Percentiles rank a stretch among this genome's conserved stretches.
Evolutionary conservation across 2,888 invertebrate species (phyloP).

Genomic region (Leptopilina drosophilae): DNA sequence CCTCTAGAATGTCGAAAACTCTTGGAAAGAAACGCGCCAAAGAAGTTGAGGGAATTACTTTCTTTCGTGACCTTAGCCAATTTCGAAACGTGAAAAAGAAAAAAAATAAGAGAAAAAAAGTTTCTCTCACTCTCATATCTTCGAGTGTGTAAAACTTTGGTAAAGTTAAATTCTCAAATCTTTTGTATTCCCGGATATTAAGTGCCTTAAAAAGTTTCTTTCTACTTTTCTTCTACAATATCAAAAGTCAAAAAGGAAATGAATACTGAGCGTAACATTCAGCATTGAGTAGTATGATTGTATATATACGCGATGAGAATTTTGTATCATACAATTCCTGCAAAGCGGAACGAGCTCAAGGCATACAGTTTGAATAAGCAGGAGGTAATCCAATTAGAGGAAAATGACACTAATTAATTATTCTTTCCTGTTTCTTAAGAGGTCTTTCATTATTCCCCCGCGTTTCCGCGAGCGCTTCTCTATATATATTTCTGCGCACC

Average conservation of each 20-base stretch:
- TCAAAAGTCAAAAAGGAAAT: too few species aligned
- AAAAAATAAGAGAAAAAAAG: too few species aligned
- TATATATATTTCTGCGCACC: not conserved
- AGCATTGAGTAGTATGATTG: too few species aligned
- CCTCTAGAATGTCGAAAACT: slow-evolving; percentile 27
- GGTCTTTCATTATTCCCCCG: not conserved
- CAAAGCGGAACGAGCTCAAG: not conserved
- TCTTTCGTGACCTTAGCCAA: slow-evolving; percentile 47
- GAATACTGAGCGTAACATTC: too few species aligned
- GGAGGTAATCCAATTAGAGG: slow-evolving; percentile 26
- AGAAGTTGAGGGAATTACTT: slow-evolving; percentile 43
- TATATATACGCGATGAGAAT: not conserved
- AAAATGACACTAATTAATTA: slow-evolving; percentile 35
- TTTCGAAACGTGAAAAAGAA: not conserved
- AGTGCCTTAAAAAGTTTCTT: too few species aligned
- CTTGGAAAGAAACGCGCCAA: slow-evolving; percentile 8
- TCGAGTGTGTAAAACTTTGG: not conserved
- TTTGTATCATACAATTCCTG: slow-evolving; percentile 1
- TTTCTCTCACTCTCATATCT: slow-evolving; percentile 14
- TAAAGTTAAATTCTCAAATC: too few species aligned
- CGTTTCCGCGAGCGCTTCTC: not conserved
- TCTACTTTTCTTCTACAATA: too few species aligned
- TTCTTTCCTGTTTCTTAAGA: slow-evolving; percentile 21
- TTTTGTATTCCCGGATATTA: too few species aligned
- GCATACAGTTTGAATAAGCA: slow-evolving; percentile 19